Conservation (phyloP, 2,113 vertebrate species). For the rabbit (Oryctolagus cuniculus) region mOryCun1.1 NC_091435.1:70036501-70037000, state of each 20-base stretch:
- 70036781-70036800: not conserved
- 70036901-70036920: slow-evolving; percentile 12
- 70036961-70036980: too few species aligned
- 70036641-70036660: not conserved
- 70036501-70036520: not conserved
- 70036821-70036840: not conserved
- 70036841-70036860: slow-evolving; percentile 5
- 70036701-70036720: not conserved
- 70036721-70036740: not conserved
- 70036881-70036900: not conserved
- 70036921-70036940: not conserved
- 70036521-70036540: not conserved
- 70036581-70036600: not conserved
- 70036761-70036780: not conserved
- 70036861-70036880: not conserved
- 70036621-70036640: not conserved
- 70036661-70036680: not conserved
- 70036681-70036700: not conserved
- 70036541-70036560: not conserved
- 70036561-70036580: not conserved
- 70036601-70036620: not conserved
- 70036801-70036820: not conserved
- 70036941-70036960: slow-evolving; percentile 47
- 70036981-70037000: too few species aligned
- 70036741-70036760: not conserved